Evolutionary conservation across 2,888 invertebrate species (phyloP).

Genomic region (Ctenicera cuprea): DNA sequence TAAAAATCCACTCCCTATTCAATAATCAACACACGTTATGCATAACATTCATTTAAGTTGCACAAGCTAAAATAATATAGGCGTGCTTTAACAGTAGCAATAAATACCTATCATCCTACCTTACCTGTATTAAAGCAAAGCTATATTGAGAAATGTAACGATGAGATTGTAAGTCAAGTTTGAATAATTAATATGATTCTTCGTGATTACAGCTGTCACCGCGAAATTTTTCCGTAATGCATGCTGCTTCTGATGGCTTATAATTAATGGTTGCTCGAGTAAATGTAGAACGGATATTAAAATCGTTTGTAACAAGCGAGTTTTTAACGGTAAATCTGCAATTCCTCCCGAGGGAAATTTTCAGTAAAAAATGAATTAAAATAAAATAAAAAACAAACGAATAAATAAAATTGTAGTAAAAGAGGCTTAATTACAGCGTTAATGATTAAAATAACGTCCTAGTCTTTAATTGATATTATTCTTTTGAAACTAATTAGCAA

Average conservation of each 20-base stretch:
- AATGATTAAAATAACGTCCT: background rate
- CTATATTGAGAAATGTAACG: background rate
- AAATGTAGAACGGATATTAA: constrained; percentile 25
- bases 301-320: background rate
- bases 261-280: constrained; percentile 14
- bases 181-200: constrained; percentile 16
- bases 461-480: background rate
- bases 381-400: background rate
- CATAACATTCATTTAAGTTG: background rate
- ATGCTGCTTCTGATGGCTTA: constrained; percentile 8
- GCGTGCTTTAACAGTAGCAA: constrained; percentile 14
- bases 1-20: no score
- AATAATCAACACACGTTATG: no score
- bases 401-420: background rate
- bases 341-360: background rate
- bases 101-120: constrained; percentile 5
- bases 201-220: constrained; percentile 29
- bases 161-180: constrained; percentile 1
- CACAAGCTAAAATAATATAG: background rate
- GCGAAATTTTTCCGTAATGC: constrained; percentile 10
- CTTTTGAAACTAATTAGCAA: background rate
- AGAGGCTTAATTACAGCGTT: background rate
- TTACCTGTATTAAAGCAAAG: background rate
- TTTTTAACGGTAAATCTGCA: constrained; percentile 1
- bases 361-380: background rate